A percentile compares a stretch with the other conserved stretches of the same genome.
Conservation (phyloP, 2,797 vertebrate genomes). For the Buceros bicornis region DNA sequence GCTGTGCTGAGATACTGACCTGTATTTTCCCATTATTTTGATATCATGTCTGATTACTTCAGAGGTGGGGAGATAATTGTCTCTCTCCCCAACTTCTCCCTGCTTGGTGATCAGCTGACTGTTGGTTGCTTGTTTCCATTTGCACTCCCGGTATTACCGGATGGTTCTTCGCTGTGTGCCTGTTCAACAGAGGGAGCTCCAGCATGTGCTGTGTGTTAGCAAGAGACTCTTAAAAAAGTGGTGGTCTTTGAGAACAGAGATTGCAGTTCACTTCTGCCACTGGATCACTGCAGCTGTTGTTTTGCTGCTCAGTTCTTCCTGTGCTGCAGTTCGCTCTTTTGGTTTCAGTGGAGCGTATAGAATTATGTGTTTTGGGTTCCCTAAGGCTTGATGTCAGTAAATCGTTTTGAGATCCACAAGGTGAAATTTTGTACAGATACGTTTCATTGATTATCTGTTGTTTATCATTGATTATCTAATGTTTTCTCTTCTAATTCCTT, state of each 20-base stretch:
- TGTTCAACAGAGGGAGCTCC: neutral
- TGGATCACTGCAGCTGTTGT: neutral
- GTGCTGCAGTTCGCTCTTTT: neutral
- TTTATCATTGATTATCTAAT: neutral
- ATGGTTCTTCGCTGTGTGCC: neutral
- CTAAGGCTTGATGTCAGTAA: neutral
- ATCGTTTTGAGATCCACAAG: neutral
- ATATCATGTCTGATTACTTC: neutral
- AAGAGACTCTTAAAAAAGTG: neutral
- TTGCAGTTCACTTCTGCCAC: neutral
- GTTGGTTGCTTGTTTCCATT: neutral
- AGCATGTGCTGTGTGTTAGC: neutral
- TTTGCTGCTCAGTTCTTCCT: neutral
- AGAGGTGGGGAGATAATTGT: neutral
- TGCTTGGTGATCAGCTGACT: neutral
- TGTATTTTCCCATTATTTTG: neutral
- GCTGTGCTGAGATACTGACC: neutral
- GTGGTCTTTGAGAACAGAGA: neutral
- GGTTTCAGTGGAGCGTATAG: neutral
- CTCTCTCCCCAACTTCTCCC: neutral
- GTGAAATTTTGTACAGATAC: neutral
- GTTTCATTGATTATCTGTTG: conserved; percentile 3
- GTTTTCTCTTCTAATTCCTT: conserved; percentile 56
- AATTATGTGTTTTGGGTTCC: neutral
- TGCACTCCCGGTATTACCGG: neutral